Percentiles rank a stretch among this genome's conserved stretches.
phyloP scores from a whole-genome alignment of 1,140 invertebrate genomes.

The Ostrea denselamellosa region DNA sequence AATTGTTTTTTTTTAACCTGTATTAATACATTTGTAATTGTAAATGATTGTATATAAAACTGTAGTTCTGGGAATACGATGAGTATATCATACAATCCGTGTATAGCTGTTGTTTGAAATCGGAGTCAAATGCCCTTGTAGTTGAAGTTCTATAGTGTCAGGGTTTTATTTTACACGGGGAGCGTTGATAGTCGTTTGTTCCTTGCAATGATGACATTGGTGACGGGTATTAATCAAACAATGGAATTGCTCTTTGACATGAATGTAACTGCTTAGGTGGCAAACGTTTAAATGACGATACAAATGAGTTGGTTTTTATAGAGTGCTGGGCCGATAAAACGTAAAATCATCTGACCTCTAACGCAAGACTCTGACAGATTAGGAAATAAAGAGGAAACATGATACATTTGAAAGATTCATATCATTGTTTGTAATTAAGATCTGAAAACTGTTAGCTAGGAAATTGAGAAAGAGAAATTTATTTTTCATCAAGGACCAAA shows the following conservation, averaged over 20 bases:
- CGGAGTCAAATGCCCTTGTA: background rate
- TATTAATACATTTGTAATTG: background rate
- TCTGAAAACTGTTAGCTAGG: slow-evolving; percentile 13
- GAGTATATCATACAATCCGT: background rate
- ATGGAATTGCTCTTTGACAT: slow-evolving; percentile 17
- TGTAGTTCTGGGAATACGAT: background rate
- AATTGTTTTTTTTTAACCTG: too few species aligned
- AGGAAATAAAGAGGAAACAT: slow-evolving; percentile 1
- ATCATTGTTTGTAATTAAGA: slow-evolving; percentile 16
- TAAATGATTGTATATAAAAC: background rate
- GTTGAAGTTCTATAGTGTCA: background rate
- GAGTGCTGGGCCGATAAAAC: background rate
- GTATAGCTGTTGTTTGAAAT: background rate
- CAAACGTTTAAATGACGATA: background rate
- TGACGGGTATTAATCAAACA: slow-evolving; percentile 7
- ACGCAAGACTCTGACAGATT: background rate
- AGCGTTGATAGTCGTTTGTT: background rate
- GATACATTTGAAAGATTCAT: background rate
- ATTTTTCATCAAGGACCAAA: background rate
- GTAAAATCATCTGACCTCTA: background rate
- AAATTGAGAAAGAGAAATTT: background rate
- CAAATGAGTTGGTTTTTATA: slow-evolving; percentile 5
- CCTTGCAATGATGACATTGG: background rate
- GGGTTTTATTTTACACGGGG: background rate
- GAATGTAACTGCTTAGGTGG: background rate